These are phyloP conservation scores for Pelvicachromis taeniatus DNA, from an alignment of 2,113 vertebrate species.

Conservation along the genomic window DNA sequence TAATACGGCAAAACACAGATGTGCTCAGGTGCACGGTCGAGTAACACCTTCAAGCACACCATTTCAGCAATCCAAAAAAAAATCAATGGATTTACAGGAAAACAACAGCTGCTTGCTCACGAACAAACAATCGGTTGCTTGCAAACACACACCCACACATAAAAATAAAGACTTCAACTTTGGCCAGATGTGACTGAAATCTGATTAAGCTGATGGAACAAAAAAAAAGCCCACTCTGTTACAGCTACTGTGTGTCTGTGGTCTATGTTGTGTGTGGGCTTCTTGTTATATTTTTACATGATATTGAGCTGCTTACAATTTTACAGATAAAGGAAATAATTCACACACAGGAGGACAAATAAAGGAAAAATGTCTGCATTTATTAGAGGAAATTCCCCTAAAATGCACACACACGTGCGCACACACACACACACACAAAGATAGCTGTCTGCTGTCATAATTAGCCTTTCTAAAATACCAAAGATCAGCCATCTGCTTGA, in stretches of 20 bases:
- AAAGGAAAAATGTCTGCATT: neutral
- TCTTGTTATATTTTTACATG: conserved; percentile 55
- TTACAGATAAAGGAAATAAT: conserved; percentile 48
- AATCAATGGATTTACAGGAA: neutral
- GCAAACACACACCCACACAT: neutral
- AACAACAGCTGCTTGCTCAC: neutral
- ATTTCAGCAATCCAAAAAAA: neutral
- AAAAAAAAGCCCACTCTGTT: neutral
- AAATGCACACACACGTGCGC: neutral
- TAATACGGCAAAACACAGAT: neutral
- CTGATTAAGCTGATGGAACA: conserved; percentile 11
- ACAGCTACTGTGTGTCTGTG: neutral
- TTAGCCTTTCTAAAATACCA: neutral
- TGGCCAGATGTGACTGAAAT: conserved; percentile 33
- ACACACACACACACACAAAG: neutral
- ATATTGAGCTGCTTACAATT: conserved; percentile 13
- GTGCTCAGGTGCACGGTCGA: neutral
- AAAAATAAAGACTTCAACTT: neutral
- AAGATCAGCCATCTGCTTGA: neutral
- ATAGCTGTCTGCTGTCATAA: neutral
- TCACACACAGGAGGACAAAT: neutral
- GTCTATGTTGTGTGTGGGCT: neutral
- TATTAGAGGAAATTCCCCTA: neutral
- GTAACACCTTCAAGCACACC: neutral
- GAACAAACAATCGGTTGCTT: neutral